Evolutionary conservation across 2,888 invertebrate species (phyloP).

Genomic region (Gari tellinella): DNA sequence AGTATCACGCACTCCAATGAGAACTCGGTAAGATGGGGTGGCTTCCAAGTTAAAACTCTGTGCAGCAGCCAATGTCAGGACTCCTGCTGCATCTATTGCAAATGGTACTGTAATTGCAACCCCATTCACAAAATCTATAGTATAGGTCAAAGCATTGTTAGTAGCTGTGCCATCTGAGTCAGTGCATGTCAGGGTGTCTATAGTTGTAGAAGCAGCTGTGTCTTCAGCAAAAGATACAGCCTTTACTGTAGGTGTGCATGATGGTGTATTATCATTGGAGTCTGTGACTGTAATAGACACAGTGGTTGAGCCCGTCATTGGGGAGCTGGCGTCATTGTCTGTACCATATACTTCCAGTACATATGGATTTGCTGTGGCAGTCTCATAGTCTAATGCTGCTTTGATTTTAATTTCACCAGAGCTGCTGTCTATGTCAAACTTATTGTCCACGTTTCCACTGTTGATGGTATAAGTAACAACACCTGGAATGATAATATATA

Average conservation of each 20-base stretch:
- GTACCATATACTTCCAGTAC: slow-evolving; percentile 51
- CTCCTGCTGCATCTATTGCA: slow-evolving; percentile 56
- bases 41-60: slow-evolving; percentile 71
- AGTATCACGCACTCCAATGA: slow-evolving; percentile 63
- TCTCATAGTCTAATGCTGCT: slow-evolving; percentile 71
- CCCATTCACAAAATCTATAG: slow-evolving; percentile 61
- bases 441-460: slow-evolving; percentile 59
- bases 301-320: slow-evolving; percentile 88
- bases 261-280: slow-evolving; percentile 88
- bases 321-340: slow-evolving; percentile 61
- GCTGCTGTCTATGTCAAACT: slow-evolving; percentile 56
- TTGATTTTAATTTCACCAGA: slow-evolving; percentile 69
- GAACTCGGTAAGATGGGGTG: slow-evolving; percentile 54
- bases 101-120: slow-evolving; percentile 55
- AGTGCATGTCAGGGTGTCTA: slow-evolving; percentile 62
- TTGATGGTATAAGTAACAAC: slow-evolving; percentile 46
- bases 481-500: slow-evolving; percentile 40
- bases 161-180: slow-evolving; percentile 66
- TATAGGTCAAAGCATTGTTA: slow-evolving; percentile 35
- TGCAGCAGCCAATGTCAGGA: slow-evolving; percentile 45
- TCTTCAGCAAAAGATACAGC: slow-evolving; percentile 60
- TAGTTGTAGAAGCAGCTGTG: slow-evolving; percentile 36
- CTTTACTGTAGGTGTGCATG: slow-evolving; percentile 62
- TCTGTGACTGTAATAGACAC: slow-evolving; percentile 94
- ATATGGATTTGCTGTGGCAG: slow-evolving; percentile 53